Percentiles rank a stretch among this genome's conserved stretches.
These are phyloP conservation scores for Pandemis cinnamomeana DNA, from an alignment of 2,888 invertebrate species.

Conservation along the genomic window DNA sequence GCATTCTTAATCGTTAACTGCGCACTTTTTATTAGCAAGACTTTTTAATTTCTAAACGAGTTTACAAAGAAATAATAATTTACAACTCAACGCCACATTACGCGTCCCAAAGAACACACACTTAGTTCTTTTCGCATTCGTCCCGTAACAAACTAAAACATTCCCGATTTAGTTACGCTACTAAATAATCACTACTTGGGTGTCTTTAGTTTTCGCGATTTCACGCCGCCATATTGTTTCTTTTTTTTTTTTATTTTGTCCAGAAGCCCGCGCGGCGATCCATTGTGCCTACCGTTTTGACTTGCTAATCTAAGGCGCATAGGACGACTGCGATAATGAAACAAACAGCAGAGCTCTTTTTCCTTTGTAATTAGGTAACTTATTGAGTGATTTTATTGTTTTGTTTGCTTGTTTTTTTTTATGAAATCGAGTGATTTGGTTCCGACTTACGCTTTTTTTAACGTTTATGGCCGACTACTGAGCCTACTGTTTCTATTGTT, in stretches of 20 bases:
- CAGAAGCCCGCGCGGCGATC: conserved; percentile 55
- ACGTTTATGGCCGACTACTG: conserved; percentile 45
- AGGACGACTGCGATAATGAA: neutral
- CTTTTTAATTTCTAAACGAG: neutral
- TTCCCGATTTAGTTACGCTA: conserved; percentile 60
- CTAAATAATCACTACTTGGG: conserved; percentile 65
- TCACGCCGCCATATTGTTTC: conserved; percentile 60
- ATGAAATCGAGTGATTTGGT: conserved; percentile 9
- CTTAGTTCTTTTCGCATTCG: conserved; percentile 22
- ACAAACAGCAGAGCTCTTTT: neutral
- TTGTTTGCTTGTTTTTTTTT: neutral
- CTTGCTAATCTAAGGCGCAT: neutral
- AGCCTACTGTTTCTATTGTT: conserved; percentile 49
- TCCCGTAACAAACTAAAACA: conserved; percentile 46
- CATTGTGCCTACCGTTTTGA: conserved; percentile 59
- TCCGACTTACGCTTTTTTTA: conserved; percentile 18
- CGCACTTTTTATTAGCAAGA: neutral
- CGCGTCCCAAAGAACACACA: conserved; percentile 20
- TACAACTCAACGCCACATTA: neutral
- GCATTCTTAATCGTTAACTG: no score
- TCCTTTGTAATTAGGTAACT: neutral
- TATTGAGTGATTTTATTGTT: neutral
- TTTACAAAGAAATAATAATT: neutral
- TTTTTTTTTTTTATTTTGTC: conserved; percentile 56
- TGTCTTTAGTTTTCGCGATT: conserved; percentile 74